Conservation (phyloP, 2,888 invertebrate genomes). For the Melanostoma scalare region DNA sequence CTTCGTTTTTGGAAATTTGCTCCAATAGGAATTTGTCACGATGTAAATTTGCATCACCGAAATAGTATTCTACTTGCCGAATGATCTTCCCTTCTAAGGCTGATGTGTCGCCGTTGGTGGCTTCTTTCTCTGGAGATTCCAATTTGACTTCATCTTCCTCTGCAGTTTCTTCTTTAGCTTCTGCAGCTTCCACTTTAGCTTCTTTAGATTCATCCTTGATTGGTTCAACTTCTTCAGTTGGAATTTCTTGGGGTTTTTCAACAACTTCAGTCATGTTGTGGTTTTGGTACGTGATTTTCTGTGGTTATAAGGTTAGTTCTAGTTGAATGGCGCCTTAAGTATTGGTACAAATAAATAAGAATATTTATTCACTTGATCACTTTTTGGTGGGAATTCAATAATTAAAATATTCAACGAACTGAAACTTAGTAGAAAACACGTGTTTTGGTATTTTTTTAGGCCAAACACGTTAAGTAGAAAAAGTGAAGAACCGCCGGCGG, state of each 20-base stretch:
- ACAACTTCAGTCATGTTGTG: slow-evolving; percentile 78
- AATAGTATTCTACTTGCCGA: slow-evolving; percentile 85
- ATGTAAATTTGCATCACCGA: slow-evolving; percentile 95
- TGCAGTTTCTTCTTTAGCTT: neutral
- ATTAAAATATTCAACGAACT: neutral
- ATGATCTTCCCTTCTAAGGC: slow-evolving; percentile 86
- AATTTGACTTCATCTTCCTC: neutral
- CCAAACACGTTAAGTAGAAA: slow-evolving; percentile 42
- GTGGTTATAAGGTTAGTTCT: slow-evolving; percentile 29
- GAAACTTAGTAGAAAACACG: slow-evolving; percentile 43
- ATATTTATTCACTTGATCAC: slow-evolving; percentile 20
- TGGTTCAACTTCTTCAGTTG: slow-evolving; percentile 60
- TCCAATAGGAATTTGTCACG: slow-evolving; percentile 96
- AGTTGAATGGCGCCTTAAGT: neutral
- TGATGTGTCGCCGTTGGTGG: slow-evolving; percentile 63
- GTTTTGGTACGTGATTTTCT: slow-evolving; percentile 26
- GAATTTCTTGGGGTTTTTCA: slow-evolving; percentile 73
- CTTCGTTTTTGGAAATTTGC: slow-evolving; percentile 91
- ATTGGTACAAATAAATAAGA: neutral
- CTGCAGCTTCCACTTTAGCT: slow-evolving; percentile 37
- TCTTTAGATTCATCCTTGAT: neutral
- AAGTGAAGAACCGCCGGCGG: slow-evolving; percentile 39
- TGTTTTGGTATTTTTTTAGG: slow-evolving; percentile 36
- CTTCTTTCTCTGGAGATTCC: slow-evolving; percentile 50
- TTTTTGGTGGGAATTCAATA: slow-evolving; percentile 8